Base-by-base conservation (phyloP, 2,113 vertebrate species). In the Pseudopipra pipra region DNA sequence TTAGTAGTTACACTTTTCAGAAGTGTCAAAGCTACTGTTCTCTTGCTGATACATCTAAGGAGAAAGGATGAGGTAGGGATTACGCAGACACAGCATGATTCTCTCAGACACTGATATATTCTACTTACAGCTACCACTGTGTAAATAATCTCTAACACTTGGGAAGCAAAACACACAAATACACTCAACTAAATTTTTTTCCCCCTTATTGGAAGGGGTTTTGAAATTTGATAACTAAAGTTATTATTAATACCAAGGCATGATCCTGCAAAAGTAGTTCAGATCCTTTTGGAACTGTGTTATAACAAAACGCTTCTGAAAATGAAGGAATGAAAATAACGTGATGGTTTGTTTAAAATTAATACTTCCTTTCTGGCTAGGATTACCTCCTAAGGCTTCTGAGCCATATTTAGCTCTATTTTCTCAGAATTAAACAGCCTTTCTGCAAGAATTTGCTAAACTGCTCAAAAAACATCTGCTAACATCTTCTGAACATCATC, bases 401-500 rank as follows among this genome's bases (percentile, higher is more conserved):
- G 72, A 88, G 62, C 1, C 19, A 51, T 43, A 70, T 35, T 49
- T 24, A 93, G 33, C 51, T 88, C 41, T 19, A 27, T 51, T 90
- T 77, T 15, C 75, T 52, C 58, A 51, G 63, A 90, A 65, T 39
- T 51, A 77, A 73, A 86, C 30, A 80, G 75, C n/a, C 16, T 65
- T 90, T 71, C 43, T 83, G 51, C 49, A 80, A 51, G 61, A 88
- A 83, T 76, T 59, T 61, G 68, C 73, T 59, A 30, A 83, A 66
- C 47, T 85, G 71, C 49, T 90, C 62, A 92, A 8, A 23, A 33
- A 58, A 83, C 76, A 90, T 89, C 95, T 91, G 90, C 81, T 85
- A 87, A 79, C 81, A 85, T 87, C 81, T 84, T 43, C 78, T 27
- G 61, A 87, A 70, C 55, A 76, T 55, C 83, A 33, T 44, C 62